Evolutionary conservation across 2,797 vertebrate genomes (phyloP), one percentile per base, ranked within the genome.

Genomic region (Silurus lanzhouensis): DNA sequence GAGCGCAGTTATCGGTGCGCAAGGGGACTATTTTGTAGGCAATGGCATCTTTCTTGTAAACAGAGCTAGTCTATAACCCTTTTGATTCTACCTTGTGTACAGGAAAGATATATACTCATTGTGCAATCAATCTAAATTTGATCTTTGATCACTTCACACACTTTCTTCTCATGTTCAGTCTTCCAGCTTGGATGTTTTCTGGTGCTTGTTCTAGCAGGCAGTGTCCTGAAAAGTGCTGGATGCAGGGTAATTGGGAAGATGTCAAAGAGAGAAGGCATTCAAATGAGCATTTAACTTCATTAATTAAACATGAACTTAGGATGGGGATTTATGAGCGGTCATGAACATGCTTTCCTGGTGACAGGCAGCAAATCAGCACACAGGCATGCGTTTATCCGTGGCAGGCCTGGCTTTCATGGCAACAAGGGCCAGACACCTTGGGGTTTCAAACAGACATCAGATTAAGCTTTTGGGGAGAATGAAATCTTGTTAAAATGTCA

Each of bases 401-500:
- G 88, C 52, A 71, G 88, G 89, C 55, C 55, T 58, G 60, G 88
- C 89, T 91, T 84, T 90, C 89, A 87, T 57, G 60, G 91, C 88
- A 90, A 86, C 84, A 76, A 88, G 87, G 87, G 80, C 89, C 89
- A 91, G 88, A 91, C 93, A 93, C 91, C 92, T 92, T 91, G 91
- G 91, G 90, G 91, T 86, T 93, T 91, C 87, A 88, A 89, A 92
- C 88, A 90, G 84, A 88, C 89, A 91, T 93, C 91, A 91, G 92
- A 93, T 92, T 91, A 93, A 91, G 88, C 83, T 86, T 83, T 20
- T 25, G 22, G 64, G 87, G 77, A 87, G 86, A 87, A 89, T 86
- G 85, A 92, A 94, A 95, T 95, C 94, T 95, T 94, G 94, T 95
- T 96, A 94, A 95, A 94, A 95, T 93, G 93, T 93, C 90, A 91